phyloP scores from a whole-genome alignment of 2,113 vertebrate genomes.

The Hyaena hyaena region DNA sequence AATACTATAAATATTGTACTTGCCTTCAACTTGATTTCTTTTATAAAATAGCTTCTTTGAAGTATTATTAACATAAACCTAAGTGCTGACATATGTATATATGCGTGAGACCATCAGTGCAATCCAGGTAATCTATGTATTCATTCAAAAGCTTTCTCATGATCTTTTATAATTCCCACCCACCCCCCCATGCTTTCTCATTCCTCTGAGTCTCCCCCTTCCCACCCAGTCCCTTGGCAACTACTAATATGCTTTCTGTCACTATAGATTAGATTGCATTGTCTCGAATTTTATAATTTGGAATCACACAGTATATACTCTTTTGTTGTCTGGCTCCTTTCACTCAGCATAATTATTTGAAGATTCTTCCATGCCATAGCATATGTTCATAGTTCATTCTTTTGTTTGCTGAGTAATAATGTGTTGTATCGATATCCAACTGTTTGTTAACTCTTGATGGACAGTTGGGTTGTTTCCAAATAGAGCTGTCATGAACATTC shows the following conservation, averaged over 20 bases:
- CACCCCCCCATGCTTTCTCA: neutral
- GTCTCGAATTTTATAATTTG: neutral
- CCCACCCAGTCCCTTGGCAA: neutral
- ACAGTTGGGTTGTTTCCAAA: neutral
- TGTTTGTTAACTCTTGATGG: neutral
- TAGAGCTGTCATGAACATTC: neutral
- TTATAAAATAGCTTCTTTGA: neutral
- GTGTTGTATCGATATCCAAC: neutral
- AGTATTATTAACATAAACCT: neutral
- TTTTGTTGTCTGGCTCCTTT: slow-evolving; percentile 20
- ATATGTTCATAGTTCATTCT: neutral
- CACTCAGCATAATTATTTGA: neutral
- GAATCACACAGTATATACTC: neutral
- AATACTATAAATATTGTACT: neutral
- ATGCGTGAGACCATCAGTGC: neutral
- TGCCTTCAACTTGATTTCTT: neutral
- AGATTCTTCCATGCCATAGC: neutral
- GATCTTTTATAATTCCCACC: neutral
- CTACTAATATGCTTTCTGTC: neutral
- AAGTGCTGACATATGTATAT: neutral
- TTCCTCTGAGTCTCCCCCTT: neutral
- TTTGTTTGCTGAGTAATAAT: neutral
- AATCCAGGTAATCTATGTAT: neutral
- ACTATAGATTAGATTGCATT: neutral
- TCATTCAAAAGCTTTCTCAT: neutral